Evolutionary conservation across 2,113 vertebrate species (phyloP), one percentile per base, ranked within the genome.

Genomic region (Crotalus tigris): DNA sequence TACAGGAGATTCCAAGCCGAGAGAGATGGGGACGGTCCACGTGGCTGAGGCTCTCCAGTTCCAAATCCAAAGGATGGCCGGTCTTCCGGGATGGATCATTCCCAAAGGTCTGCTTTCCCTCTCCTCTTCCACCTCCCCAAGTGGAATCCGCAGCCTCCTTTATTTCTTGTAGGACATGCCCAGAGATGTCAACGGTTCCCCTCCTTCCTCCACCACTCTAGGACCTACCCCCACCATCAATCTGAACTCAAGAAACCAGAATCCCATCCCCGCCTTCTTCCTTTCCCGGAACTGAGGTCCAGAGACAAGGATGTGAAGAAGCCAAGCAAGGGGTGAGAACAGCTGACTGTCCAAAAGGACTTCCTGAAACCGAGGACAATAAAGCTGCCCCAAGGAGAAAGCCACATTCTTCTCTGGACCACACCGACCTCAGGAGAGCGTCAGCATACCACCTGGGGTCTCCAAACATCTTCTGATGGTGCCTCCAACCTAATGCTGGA

Each of bases 281-380:
- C 69, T 61, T 75, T 44, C 88, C 39, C 54, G 88, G n/a, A 24
- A n/a, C n/a, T 86, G 75, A 39, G 9, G 29, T 54, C 46, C 9
- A 29, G 44, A 13, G 10, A 69, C 11, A 64, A n/a, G 33, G 7
- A 8, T n/a, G 69, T 55, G 51, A 90, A 86, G 55, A 4, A 8
- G 23, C 15, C 23, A 12, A 19, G 11, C 8, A 26, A 26, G 29
- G 88, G 61, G 26, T 39, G 54, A 86, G 57, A 93, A 49, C 75
- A 54, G 92, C 75, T 90, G 92, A 90, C 92, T 44, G 1, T 4
- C 19, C 19, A n/a, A 46, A 1, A 81, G 92, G 6, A 93, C 75
- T 93, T 93, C 92, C 92, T 81, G 51, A 87, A 93, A 86, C 53
- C 1, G 46, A n/a, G 39, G 92, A 0, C 15, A 44, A 90, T 90